Evolutionary conservation across 2,797 vertebrate genomes (phyloP).

Genomic region (Poeciliopsis paucimaculata): DNA sequence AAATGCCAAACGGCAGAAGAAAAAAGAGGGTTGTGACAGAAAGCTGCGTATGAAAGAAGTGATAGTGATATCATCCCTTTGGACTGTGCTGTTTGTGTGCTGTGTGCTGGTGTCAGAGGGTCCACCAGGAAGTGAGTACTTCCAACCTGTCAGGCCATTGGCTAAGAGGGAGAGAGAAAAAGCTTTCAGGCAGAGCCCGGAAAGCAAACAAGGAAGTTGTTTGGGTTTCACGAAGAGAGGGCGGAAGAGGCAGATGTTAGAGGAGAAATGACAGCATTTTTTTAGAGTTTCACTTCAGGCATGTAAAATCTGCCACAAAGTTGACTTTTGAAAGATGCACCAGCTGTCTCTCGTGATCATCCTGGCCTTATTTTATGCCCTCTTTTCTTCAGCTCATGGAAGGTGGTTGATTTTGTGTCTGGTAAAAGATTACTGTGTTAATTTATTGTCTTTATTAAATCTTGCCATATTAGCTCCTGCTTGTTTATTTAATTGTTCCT

Average conservation of each 20-base stretch:
- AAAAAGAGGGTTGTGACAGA: conserved; percentile 41
- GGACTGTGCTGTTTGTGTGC: conserved; percentile 65
- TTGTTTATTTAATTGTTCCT: neutral
- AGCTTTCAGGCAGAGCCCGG: conserved; percentile 56
- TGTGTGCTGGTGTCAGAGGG: conserved; percentile 36
- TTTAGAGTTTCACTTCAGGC: neutral
- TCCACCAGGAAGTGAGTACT: conserved; percentile 77
- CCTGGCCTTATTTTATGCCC: neutral
- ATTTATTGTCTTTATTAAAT: neutral
- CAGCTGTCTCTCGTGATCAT: neutral
- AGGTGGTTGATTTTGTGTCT: neutral
- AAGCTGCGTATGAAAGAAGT: conserved; percentile 38
- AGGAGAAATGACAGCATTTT: neutral
- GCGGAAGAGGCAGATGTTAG: neutral
- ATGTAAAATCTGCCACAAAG: neutral
- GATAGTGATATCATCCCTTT: conserved; percentile 79
- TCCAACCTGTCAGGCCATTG: conserved; percentile 64
- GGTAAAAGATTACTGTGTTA: neutral
- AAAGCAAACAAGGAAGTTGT: conserved; percentile 67
- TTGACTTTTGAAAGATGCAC: neutral
- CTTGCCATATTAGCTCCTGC: neutral
- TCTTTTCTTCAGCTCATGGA: neutral
- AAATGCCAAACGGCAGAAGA: conserved; percentile 71
- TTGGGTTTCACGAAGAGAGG: conserved; percentile 25
- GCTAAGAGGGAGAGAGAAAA: conserved; percentile 55